phyloP scores from a whole-genome alignment of 2,113 vertebrate genomes.

The Chionis minor region DNA sequence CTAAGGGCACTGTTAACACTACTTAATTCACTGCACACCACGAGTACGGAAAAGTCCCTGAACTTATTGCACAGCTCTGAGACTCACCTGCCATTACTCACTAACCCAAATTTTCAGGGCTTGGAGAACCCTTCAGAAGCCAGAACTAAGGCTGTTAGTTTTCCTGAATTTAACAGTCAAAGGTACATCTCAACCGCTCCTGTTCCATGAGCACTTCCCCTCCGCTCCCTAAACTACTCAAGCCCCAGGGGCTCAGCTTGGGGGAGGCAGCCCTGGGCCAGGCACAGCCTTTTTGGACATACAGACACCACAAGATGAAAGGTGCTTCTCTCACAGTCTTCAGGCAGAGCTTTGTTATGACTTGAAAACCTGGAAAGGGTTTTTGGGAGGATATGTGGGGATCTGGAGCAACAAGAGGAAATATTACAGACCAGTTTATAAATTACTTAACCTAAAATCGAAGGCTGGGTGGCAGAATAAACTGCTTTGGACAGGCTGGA shows the following conservation, averaged over 20 bases:
- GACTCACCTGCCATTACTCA: not conserved
- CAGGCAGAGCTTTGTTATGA: not conserved
- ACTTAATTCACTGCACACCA: not conserved
- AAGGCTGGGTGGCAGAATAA: not conserved
- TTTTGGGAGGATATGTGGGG: not conserved
- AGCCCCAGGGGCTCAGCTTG: accelerated
- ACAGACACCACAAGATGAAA: not conserved
- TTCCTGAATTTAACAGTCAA: not conserved
- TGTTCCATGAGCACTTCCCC: not conserved
- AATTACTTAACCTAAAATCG: not conserved
- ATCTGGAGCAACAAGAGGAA: not conserved
- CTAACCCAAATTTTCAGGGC: not conserved
- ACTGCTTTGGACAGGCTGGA: not conserved
- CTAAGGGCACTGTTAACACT: not conserved
- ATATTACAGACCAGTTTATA: not conserved
- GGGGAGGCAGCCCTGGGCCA: not conserved
- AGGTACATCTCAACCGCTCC: not conserved
- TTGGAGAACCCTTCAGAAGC: not conserved
- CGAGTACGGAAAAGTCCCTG: not conserved
- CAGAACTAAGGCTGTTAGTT: not conserved
- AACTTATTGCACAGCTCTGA: not conserved
- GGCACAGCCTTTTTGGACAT: not conserved
- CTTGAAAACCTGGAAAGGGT: not conserved
- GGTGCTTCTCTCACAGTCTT: not conserved
- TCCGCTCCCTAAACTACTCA: not conserved